Evolutionary conservation across 2,113 vertebrate genomes (phyloP).

Genomic region (Callopanchax toddi): DNA sequence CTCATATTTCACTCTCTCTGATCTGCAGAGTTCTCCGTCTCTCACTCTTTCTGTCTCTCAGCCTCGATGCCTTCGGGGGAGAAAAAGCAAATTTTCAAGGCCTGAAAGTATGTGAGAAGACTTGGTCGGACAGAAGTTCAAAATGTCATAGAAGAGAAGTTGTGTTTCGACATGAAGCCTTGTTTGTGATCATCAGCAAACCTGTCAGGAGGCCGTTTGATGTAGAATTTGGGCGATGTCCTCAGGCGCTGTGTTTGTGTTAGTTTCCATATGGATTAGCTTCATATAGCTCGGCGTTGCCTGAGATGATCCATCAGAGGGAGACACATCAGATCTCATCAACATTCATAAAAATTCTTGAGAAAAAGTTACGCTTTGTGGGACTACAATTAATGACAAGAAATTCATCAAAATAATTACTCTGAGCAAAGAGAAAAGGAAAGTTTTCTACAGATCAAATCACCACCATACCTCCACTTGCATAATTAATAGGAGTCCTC

Average conservation of each 20-base stretch:
- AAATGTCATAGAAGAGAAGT: constrained; percentile 77
- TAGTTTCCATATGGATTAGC: constrained; percentile 78
- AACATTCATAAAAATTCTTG: neutral
- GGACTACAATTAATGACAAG: constrained; percentile 49
- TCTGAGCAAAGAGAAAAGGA: constrained; percentile 21
- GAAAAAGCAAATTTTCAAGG: constrained; percentile 73
- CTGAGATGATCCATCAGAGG: constrained; percentile 50
- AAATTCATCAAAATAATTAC: constrained; percentile 68
- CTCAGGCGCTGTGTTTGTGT: constrained; percentile 74
- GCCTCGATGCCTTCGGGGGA: constrained; percentile 64
- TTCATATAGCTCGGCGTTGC: constrained; percentile 63
- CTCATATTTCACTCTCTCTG: constrained; percentile 77
- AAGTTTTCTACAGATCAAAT: constrained; percentile 69
- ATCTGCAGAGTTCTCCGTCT: constrained; percentile 66
- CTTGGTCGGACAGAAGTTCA: constrained; percentile 79
- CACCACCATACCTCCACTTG: constrained; percentile 70
- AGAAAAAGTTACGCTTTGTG: neutral
- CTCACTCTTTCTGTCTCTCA: constrained; percentile 71
- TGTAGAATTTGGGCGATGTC: constrained; percentile 76
- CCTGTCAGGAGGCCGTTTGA: constrained; percentile 78
- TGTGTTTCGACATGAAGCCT: constrained; percentile 79
- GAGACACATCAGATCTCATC: constrained; percentile 35
- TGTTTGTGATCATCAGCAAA: constrained; percentile 83
- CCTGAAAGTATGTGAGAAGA: constrained; percentile 78
- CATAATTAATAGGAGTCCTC: constrained; percentile 75